phyloP scores from a whole-genome alignment of 2,113 vertebrate species.

The Spheniscus mendiculus region DNA sequence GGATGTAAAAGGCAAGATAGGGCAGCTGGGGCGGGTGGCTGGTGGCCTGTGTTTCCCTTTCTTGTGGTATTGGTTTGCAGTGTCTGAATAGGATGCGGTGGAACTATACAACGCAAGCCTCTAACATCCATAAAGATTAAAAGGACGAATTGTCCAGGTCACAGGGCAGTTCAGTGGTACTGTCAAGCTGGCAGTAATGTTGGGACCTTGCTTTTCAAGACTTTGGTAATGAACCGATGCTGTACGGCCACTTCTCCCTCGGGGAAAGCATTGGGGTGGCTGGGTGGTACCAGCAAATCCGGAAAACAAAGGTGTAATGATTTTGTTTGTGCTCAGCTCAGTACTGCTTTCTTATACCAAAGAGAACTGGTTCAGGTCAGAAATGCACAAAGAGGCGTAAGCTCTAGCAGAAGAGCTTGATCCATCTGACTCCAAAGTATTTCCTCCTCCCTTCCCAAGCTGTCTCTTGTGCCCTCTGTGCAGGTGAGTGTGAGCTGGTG shows the following conservation, averaged over 20 bases:
- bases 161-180: not conserved
- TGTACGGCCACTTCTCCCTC: not conserved
- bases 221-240: not conserved
- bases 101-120: not conserved
- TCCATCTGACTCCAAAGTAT: not conserved
- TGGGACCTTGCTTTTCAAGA: not conserved
- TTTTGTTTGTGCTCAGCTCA: not conserved
- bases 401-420: not conserved
- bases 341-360: fast-evolving
- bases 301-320: not conserved
- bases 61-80: not conserved
- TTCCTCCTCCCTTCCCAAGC: not conserved
- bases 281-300: not conserved
- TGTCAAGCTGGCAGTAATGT: not conserved
- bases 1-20: not conserved
- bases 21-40: not conserved
- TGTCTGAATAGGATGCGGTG: fast-evolving
- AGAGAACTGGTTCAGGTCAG: fast-evolving
- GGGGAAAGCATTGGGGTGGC: not conserved
- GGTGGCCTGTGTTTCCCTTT: not conserved
- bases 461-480: not conserved
- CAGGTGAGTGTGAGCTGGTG: not conserved
- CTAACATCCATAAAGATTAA: not conserved
- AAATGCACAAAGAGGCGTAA: not conserved
- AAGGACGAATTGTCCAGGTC: not conserved